Base-by-base conservation (phyloP, 2,888 invertebrate species). In the Agelastica alni region DNA sequence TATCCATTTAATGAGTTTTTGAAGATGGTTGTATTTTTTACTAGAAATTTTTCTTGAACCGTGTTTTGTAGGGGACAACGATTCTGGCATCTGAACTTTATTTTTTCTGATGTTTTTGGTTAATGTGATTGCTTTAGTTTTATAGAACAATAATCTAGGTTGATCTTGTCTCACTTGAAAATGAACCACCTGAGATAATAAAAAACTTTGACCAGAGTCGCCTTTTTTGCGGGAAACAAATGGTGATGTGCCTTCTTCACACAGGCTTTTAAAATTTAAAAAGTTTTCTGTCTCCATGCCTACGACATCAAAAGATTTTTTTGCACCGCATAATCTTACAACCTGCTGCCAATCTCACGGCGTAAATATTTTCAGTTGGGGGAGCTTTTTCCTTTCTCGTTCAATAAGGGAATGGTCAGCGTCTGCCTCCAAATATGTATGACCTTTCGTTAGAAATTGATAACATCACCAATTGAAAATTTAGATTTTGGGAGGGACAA, bases 261-360 rank as follows among this genome's bases (percentile, higher is more conserved):
- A 1, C 30, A 30, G 10, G 9, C 3, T 4, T 30, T 30, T 30
- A 9, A 1, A 30, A 52, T 56, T 20, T 36, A 51, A 45, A 22
- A 53, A 47, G 20, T 52, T 37, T 3, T 26, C 9, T 10, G 31
- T 14, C 18, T 53, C 47, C 56, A 56, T 53, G 18, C 42, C 37
- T 2, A 56, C 17, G 4, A 52, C 52, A 32, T 12, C 43, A 12
- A 48, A 53, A 2, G n/a, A 1, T 22, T 37, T 48, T 16, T 20
- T 37, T 2, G 22, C 6, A 37, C 37, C 12, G 39, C 47, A 48
- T 26, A 48, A 22, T n/a, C 47, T 10, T 7, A 42, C 42, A 3
- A 54, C 9, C 42, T 58, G 58, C 17, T 51, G 54, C 58, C 51
- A 58, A 17, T 58, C 58, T 51, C 51, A 58, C 2, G 58, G 47